Conservation (phyloP, 2,888 invertebrate genomes). For the Drosophila maculinotata region DNA sequence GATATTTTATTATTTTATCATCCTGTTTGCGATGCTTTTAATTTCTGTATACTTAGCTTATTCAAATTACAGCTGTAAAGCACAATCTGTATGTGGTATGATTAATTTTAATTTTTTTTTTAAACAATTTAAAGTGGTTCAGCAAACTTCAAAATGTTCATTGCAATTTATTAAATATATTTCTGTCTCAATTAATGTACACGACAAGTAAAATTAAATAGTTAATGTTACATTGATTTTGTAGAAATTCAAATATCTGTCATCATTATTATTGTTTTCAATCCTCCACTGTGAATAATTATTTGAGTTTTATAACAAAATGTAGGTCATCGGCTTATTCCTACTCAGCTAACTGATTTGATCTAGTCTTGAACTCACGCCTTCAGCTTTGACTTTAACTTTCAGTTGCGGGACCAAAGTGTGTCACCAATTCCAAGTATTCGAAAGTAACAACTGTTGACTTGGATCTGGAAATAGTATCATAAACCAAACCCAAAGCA, state of each 20-base stretch:
- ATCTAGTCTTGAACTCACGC: conserved; percentile 13
- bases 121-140: too few species aligned
- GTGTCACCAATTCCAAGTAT: conserved; percentile 46
- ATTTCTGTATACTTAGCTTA: too few species aligned
- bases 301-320: background rate
- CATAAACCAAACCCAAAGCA: conserved; percentile 37
- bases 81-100: too few species aligned
- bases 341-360: conserved; percentile 15
- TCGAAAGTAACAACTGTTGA: conserved; percentile 44
- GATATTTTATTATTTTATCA: too few species aligned
- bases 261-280: background rate
- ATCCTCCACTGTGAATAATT: conserved; percentile 5
- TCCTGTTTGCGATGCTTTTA: too few species aligned
- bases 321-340: conserved; percentile 28
- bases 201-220: background rate
- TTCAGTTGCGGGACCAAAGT: conserved; percentile 2
- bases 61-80: too few species aligned
- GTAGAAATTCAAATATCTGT: background rate
- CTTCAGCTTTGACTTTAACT: background rate
- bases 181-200: background rate
- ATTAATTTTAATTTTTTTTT: too few species aligned
- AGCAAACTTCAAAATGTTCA: too few species aligned
- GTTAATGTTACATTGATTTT: background rate
- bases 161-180: too few species aligned
- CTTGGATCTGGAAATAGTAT: conserved; percentile 24